Evolutionary conservation across 2,888 invertebrate species (phyloP), one percentile per base, ranked within the genome.

Genomic region (Crocallis elinguaria): DNA sequence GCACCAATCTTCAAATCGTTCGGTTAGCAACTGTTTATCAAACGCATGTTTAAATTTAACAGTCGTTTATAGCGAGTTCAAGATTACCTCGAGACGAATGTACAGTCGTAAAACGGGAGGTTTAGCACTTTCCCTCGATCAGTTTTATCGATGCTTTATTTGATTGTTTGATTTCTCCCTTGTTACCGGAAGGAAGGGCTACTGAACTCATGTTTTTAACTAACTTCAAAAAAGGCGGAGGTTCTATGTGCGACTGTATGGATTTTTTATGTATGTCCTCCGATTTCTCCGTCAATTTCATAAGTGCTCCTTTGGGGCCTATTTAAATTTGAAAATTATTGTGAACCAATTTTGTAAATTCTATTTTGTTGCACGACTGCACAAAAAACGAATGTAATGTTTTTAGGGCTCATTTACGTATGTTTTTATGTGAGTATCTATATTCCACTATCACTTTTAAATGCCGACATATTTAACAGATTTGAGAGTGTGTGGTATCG

Each of bases 141-240:
- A 41, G 35, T 7, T 60, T 60, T 57, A 60, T 51, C 23, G 57
- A 37, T 42, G 43, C 8, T 57, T 53, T 57, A 60, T 57, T 60
- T 52, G 54, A 48, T 43, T 43, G 39, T 44, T 17, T 49, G 41
- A 45, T 60, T 60, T 49, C 56, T 54, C 38, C 39, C 46, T 37
- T 38, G 13, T 50, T 36, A 27, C 19, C 25, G 5, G 11, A 21
- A 12, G 19, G 41, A 30, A 12, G 21, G 23, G 19, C 19, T 33
- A 13, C 12, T 11, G 12, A 3, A 13, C n/a, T 27, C 29, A 14
- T 4, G 16, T 4, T 12, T 21, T 37, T n/a, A n/a, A n/a, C n/a
- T n/a, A n/a, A n/a, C n/a, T n/a, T n/a, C n/a, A n/a, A n/a, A n/a
- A n/a, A n/a, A n/a, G n/a, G n/a, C n/a, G n/a, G n/a, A 7, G n/a